Evolutionary conservation across 2,888 invertebrate species (phyloP).

Genomic region (Sinhomidia bicolor): DNA sequence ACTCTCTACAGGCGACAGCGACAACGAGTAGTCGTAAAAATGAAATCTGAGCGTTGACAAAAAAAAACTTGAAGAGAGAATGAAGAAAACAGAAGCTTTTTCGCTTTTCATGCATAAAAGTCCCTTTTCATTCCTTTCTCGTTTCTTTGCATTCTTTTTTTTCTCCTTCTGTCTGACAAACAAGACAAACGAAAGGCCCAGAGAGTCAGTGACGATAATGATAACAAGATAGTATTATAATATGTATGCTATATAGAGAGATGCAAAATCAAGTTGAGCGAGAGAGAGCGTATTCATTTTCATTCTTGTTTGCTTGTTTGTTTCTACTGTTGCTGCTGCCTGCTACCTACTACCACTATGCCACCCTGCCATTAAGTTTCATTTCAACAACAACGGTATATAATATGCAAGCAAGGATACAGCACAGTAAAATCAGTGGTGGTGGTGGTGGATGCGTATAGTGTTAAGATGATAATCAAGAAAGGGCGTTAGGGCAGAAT

Average conservation of each 20-base stretch:
- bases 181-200: no score
- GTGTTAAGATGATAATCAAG: constrained; percentile 73
- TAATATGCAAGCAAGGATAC: no score
- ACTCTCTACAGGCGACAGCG: not conserved
- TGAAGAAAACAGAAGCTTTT: constrained; percentile 40
- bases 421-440: not conserved
- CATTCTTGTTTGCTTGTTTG: not conserved
- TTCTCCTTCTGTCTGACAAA: not conserved
- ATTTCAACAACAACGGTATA: not conserved
- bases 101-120: constrained; percentile 59
- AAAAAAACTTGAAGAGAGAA: constrained; percentile 45
- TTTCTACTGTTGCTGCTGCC: not conserved
- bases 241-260: not conserved
- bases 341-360: not conserved
- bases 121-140: constrained; percentile 27
- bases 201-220: no score
- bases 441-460: constrained; percentile 20
- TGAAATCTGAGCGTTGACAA: constrained; percentile 61
- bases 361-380: not conserved
- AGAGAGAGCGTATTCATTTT: not conserved
- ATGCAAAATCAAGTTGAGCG: constrained; percentile 12
- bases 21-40: constrained; percentile 41
- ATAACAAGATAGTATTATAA: not conserved
- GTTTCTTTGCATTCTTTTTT: not conserved
- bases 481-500: constrained; percentile 73